Percentiles rank a stretch among this genome's conserved stretches.
phyloP scores from a whole-genome alignment of 2,113 vertebrate genomes.

The Eretmochelys imbricata region DNA sequence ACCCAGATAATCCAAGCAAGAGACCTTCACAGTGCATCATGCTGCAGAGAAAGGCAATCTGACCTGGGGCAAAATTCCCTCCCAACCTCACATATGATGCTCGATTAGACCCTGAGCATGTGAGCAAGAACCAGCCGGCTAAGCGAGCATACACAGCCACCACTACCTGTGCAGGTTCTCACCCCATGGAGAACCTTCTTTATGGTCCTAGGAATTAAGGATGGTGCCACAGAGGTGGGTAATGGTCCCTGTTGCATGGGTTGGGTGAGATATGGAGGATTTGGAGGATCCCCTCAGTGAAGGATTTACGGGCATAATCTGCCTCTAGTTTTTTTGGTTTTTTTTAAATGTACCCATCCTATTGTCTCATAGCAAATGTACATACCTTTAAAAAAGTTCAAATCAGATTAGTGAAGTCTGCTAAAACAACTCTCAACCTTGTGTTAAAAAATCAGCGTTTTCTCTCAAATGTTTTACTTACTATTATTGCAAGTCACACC shows the following conservation, averaged over 20 bases:
- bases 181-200: not conserved
- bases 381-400: not conserved
- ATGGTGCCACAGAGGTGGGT: not conserved
- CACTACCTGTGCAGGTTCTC: not conserved
- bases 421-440: not conserved
- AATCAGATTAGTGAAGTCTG: not conserved
- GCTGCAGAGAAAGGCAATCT: not conserved
- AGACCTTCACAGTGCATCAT: not conserved
- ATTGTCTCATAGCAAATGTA: not conserved
- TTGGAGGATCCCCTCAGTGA: not conserved
- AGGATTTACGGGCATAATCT: not conserved
- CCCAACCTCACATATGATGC: no score
- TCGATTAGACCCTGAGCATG: not conserved
- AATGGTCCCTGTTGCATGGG: not conserved
- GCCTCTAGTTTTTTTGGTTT: not conserved
- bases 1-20: not conserved
- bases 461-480: not conserved
- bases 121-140: not conserved
- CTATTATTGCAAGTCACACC: not conserved
- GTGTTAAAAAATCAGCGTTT: not conserved
- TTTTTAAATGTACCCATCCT: not conserved
- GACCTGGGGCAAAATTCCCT: not conserved
- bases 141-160: not conserved
- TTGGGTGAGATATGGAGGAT: not conserved
- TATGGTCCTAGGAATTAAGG: not conserved